Evolutionary conservation across 2,888 invertebrate species (phyloP).

Genomic region (Philereme vetulata): DNA sequence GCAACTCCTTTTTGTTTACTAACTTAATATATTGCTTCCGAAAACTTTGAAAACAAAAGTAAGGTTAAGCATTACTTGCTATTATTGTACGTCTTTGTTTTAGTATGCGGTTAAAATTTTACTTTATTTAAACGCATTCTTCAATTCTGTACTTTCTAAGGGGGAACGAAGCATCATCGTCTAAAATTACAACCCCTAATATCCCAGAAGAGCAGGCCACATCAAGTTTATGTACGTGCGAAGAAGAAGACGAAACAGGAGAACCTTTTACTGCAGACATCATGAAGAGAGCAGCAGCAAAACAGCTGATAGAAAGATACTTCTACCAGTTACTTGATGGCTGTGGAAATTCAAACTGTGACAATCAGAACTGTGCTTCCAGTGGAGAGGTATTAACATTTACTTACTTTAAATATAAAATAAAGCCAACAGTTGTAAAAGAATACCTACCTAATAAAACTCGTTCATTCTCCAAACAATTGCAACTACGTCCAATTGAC

Average conservation of each 20-base stretch:
- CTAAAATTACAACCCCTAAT: constrained; percentile 69
- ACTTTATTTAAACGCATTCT: constrained; percentile 29
- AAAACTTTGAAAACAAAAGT: constrained; percentile 37
- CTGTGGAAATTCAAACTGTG: constrained; percentile 94
- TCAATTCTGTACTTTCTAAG: constrained; percentile 48
- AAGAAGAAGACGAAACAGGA: constrained; percentile 50
- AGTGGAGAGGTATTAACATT: constrained; percentile 89
- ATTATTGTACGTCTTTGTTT: constrained; percentile 71
- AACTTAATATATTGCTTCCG: neutral
- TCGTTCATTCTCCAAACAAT: neutral
- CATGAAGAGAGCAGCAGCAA: constrained; percentile 91
- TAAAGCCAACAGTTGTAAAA: neutral
- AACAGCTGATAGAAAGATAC: constrained; percentile 94
- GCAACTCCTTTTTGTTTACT: neutral
- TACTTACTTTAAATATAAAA: no score
- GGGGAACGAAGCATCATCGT: constrained; percentile 83
- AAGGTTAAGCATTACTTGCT: constrained; percentile 79
- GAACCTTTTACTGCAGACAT: constrained; percentile 79
- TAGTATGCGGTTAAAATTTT: constrained; percentile 38
- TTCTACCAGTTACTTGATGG: constrained; percentile 96
- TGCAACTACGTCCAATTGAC: no score
- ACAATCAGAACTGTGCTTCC: constrained; percentile 94
- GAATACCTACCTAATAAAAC: neutral
- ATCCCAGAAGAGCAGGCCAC: constrained; percentile 58
- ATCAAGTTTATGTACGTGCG: constrained; percentile 65